Percentiles rank a stretch among this genome's conserved stretches.
Evolutionary conservation across 2,113 vertebrate genomes (phyloP).

Genomic region (Percina caprodes): DNA sequence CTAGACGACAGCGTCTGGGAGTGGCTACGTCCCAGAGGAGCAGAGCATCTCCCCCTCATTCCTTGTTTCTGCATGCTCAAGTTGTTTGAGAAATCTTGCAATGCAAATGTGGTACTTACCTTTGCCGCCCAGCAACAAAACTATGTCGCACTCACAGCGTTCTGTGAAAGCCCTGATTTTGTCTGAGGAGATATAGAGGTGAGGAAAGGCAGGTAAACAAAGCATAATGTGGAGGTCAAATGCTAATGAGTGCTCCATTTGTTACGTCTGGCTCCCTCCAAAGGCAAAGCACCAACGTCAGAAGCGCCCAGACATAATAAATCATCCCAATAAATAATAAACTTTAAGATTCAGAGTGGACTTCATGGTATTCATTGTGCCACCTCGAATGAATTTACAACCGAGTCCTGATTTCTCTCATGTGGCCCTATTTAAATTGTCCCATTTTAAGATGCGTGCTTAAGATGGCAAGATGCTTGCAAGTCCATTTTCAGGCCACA

Average conservation of each 20-base stretch:
- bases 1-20: constrained; percentile 68
- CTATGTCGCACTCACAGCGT: constrained; percentile 66
- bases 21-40: constrained; percentile 69
- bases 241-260: constrained; percentile 78
- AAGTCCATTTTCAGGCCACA: constrained; percentile 56
- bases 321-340: constrained; percentile 76
- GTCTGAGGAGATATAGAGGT: constrained; percentile 72
- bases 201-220: constrained; percentile 79
- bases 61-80: constrained; percentile 64
- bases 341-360: constrained; percentile 52
- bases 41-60: constrained; percentile 6
- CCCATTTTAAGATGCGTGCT: constrained; percentile 49
- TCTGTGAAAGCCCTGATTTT: constrained; percentile 68
- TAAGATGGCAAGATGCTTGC: constrained; percentile 41
- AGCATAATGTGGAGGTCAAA: constrained; percentile 81
- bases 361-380: constrained; percentile 45
- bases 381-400: constrained; percentile 49
- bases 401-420: constrained; percentile 59
- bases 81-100: constrained; percentile 73
- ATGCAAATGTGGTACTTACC: constrained; percentile 79
- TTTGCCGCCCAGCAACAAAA: constrained; percentile 72
- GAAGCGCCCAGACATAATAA: constrained; percentile 71
- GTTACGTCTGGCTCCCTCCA: constrained; percentile 70
- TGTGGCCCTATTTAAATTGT: constrained; percentile 61
- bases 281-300: constrained; percentile 66